Base-by-base conservation (phyloP, 2,113 vertebrate species). In the Anarhynchus alexandrinus region DNA sequence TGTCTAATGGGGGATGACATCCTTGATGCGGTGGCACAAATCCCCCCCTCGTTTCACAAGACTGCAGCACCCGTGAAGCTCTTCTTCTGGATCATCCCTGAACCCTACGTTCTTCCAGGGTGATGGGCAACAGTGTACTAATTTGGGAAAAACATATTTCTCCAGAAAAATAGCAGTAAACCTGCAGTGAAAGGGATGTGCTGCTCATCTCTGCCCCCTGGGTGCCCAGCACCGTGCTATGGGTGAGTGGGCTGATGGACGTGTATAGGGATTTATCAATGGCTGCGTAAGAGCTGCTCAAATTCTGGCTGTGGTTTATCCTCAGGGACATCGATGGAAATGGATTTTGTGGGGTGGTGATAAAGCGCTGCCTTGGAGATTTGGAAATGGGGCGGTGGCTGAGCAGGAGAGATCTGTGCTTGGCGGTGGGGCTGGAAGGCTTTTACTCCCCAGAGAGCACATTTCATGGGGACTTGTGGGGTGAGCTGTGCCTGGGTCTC, bases 381-480 rank as follows among this genome's bases (percentile, higher is more conserved):
- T 15, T 66, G 38, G 59, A 9, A 57, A 32, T 1, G 19, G 36
- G 32, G 32, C 11, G 74, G 19, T 29, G 61, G 58, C n/a, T 27
- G 62, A 66, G 29, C 19, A 45, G 67, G n/a, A 40, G 10, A 11
- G 3, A 12, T 22, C 51, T 45, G 72, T 30, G 82, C 66, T 40
- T 1, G 7, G 49, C 40, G 0, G 0, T 26, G 26, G 25, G 38
- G 12, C 67, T 47, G 30, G 34, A 29, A 38, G 76, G 74, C 6
- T 25, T 73, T 73, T 14, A 27, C 34, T 54, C 19, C 45, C 76
- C 25, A 4, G 6, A 10, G 10, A 45, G 16, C 6, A 36, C 67
- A 54, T 82, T 40, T 64, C 0, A 0, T 7, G 18, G n/a, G 30
- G 9, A 2, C 14, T 30, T 9, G 5, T 5, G 61, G 57, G 36